These are phyloP conservation scores for Allygus modestus DNA, from an alignment of 2,888 invertebrate species.

Conservation along the genomic window DNA sequence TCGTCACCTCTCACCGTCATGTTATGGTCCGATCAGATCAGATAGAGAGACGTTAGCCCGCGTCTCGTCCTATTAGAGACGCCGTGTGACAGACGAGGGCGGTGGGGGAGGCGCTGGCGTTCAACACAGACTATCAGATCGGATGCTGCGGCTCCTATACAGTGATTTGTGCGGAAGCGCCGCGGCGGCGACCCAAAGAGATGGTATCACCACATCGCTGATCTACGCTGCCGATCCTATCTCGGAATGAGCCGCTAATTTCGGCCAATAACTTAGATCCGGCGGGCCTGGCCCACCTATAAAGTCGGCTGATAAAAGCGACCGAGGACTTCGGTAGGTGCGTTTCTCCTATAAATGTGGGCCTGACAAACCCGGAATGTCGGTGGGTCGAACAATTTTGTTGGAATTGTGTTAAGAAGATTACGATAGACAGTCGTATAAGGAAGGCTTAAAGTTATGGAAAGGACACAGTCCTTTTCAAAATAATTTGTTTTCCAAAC, in stretches of 20 bases:
- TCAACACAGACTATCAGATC: conserved; percentile 20
- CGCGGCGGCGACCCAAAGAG: conserved; percentile 26
- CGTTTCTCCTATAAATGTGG: no score
- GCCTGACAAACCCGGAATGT: background rate
- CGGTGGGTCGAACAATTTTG: background rate
- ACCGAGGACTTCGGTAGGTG: background rate
- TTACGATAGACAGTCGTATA: no score
- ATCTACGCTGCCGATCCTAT: conserved; percentile 44
- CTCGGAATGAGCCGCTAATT: conserved; percentile 49
- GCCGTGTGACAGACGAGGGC: no score
- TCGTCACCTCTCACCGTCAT: conserved; percentile 22
- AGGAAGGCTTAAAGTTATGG: no score
- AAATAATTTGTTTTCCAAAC: no score
- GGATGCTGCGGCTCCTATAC: background rate
- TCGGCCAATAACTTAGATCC: conserved; percentile 38
- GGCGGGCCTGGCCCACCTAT: conserved; percentile 22
- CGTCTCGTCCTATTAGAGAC: conserved; percentile 29
- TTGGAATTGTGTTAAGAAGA: background rate
- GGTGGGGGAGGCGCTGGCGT: background rate
- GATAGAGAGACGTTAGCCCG: conserved; percentile 7
- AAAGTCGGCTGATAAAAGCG: background rate
- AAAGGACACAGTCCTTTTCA: no score
- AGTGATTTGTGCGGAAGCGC: conserved; percentile 7
- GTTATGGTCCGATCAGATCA: conserved; percentile 29
- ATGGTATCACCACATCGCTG: conserved; percentile 38